A percentile compares a stretch with the other conserved stretches of the same genome.
phyloP scores from a whole-genome alignment of 2,797 vertebrate species.

The Myoxocephalus aenaeus region DNA sequence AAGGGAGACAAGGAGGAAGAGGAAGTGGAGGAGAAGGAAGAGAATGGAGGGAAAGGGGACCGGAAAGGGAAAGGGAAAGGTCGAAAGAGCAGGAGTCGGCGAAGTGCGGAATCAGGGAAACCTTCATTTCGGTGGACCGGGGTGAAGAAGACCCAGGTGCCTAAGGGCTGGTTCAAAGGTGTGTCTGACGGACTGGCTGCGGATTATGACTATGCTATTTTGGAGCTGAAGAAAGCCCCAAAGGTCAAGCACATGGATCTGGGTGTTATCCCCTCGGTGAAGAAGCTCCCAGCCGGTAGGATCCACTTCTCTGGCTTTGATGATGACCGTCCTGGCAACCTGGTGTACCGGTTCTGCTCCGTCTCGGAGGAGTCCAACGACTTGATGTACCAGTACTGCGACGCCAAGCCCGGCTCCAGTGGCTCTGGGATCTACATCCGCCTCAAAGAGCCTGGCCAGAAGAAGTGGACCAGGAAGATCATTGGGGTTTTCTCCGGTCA shows the following conservation, averaged over 20 bases:
- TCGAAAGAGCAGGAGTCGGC: conserved; percentile 69
- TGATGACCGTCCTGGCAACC: conserved; percentile 88
- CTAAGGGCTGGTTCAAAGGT: conserved; percentile 93
- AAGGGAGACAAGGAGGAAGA: conserved; percentile 66
- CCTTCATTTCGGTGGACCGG: conserved; percentile 95
- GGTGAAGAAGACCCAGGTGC: conserved; percentile 93
- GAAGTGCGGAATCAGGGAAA: conserved; percentile 73
- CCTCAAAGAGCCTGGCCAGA: conserved; percentile 91
- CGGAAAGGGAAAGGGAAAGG: conserved; percentile 74
- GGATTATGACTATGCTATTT: conserved; percentile 95
- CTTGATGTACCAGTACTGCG: conserved; percentile 95
- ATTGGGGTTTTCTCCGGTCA: conserved; percentile 95
- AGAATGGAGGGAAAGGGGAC: conserved; percentile 56
- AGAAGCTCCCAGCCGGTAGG: conserved; percentile 91
- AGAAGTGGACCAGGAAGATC: conserved; percentile 95
- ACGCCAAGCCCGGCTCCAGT: conserved; percentile 93
- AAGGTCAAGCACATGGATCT: conserved; percentile 94
- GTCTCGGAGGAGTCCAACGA: conserved; percentile 94
- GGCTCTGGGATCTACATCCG: conserved; percentile 96
- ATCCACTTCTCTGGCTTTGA: conserved; percentile 99
- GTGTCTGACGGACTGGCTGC: conserved; percentile 83
- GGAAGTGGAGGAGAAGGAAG: conserved; percentile 52
- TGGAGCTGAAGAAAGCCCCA: conserved; percentile 93
- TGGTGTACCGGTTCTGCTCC: conserved; percentile 97
- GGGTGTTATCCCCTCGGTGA: conserved; percentile 90